phyloP scores from a whole-genome alignment of 2,113 vertebrate species.

The Pelvicachromis taeniatus region DNA sequence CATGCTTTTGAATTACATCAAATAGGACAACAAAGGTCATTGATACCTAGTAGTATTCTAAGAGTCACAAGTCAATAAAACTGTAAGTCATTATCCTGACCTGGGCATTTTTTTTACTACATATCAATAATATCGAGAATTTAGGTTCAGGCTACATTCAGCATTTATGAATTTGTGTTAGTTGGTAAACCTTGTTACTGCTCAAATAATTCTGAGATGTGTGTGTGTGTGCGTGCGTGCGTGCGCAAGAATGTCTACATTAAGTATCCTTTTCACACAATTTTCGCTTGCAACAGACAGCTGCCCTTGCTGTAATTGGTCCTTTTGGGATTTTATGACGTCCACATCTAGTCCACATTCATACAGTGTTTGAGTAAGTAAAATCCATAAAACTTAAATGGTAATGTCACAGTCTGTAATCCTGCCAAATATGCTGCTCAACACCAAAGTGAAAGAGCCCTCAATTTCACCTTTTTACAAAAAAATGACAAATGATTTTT shows the following conservation, averaged over 20 bases:
- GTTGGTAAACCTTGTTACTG: neutral
- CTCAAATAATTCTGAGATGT: neutral
- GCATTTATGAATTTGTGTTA: neutral
- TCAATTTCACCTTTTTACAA: neutral
- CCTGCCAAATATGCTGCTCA: neutral
- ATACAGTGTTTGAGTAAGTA: neutral
- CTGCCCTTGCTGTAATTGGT: constrained; percentile 48
- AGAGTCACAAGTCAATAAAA: neutral
- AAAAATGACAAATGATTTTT: neutral
- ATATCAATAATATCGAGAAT: neutral
- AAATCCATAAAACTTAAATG: neutral
- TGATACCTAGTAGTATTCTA: neutral
- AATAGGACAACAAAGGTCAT: neutral
- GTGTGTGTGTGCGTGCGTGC: neutral
- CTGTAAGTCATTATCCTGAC: neutral
- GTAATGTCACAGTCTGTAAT: neutral
- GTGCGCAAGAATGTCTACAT: neutral
- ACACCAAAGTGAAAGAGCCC: neutral
- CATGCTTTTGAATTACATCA: neutral
- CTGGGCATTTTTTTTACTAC: neutral
- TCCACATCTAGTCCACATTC: constrained; percentile 27
- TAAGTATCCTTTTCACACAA: constrained; percentile 4
- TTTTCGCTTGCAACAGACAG: constrained; percentile 38
- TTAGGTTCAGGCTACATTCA: neutral
- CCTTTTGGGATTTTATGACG: constrained; percentile 32